Evolutionary conservation across 2,888 invertebrate genomes (phyloP), one percentile per base, ranked within the genome.

Genomic region (Cheilosia scutellata): DNA sequence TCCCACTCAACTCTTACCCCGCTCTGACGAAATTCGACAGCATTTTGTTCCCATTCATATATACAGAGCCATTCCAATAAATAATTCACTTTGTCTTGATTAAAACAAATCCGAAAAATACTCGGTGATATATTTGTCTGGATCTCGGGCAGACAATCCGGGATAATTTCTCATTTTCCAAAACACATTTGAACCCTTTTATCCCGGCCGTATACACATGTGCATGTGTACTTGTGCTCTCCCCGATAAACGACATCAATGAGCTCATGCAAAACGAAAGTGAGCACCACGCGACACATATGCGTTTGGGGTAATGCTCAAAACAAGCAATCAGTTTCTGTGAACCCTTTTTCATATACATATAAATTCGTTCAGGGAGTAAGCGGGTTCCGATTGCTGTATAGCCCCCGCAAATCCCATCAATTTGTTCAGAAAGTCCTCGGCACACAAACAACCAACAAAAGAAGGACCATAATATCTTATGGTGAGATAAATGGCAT

Each of bases 61-160:
- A 11, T 4, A 9, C 57, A 63, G 53, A 84, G 57, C 57, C 66
- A 60, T 80, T 76, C 71, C 65, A 58, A 80, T 76, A 86, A 82
- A 86, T 82, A 86, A 86, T 86, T 86, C 86, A 80, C 80, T 86
- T 86, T 86, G 86, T 86, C 86, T 86, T 86, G 86, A 86, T 86
- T 86, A 86, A 86, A 77, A 62, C 62, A 82, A 82, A 79, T 70
- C 70, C 86, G 53, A 76, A 86, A 71, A 76, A 86, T 82, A 68
- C 72, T 72, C 76, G 47, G 72, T 82, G 86, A 82, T 86, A 82
- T 86, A 86, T 82, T 77, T 68, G 86, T 82, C 86, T 86, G 86
- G 86, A 86, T 86, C 71, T 86, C 72, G 57, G 76, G 82, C 37
- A 86, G 82, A 82, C 76, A 82, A 86, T 86, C 82, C 66, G 5